These are phyloP conservation scores for Ellobius talpinus DNA, from an alignment of 2,113 vertebrate genomes.

Conservation along the genomic window DNA sequence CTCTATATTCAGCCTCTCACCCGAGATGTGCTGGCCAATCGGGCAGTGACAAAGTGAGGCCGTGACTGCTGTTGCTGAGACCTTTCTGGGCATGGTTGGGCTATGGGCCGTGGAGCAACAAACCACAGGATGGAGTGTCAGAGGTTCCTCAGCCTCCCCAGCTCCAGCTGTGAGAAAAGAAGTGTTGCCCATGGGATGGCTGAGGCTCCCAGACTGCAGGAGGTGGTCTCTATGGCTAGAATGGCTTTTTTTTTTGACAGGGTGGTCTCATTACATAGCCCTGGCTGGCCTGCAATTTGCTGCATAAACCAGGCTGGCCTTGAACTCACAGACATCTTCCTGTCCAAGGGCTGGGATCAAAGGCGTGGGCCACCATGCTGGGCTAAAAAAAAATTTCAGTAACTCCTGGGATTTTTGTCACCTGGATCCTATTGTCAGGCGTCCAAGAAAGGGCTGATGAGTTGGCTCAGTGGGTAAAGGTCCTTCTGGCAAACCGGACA, in stretches of 20 bases:
- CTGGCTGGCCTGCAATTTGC: neutral
- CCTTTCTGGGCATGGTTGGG: neutral
- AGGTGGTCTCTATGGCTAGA: constrained; percentile 8
- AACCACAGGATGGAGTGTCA: neutral
- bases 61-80: neutral
- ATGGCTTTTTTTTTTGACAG: neutral
- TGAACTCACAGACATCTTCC: neutral
- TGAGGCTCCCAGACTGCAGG: neutral
- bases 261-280: neutral
- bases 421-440: neutral
- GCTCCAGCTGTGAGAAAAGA: neutral
- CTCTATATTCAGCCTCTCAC: neutral
- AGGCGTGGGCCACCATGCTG: neutral
- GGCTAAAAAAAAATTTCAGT: neutral
- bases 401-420: neutral
- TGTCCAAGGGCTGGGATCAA: neutral
- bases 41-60: neutral
- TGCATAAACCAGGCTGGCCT: neutral
- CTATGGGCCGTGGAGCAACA: neutral
- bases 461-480: neutral
- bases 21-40: neutral
- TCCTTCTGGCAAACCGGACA: neutral
- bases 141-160: neutral
- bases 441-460: neutral
- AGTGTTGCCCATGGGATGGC: neutral